Evolutionary conservation across 2,888 invertebrate species (phyloP).

Genomic region (Eilema griseolum): DNA sequence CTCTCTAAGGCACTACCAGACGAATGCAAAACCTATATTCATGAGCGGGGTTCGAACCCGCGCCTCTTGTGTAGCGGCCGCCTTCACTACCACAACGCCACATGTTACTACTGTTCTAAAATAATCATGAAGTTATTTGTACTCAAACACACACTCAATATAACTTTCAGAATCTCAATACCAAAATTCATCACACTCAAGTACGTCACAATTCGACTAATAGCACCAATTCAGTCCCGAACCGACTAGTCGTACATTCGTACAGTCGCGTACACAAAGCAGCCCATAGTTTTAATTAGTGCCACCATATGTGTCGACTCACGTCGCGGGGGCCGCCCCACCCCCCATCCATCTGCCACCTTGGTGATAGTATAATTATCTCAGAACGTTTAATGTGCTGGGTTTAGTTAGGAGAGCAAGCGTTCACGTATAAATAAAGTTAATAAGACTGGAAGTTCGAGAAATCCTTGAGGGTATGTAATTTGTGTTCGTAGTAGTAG

Average conservation of each 20-base stretch:
- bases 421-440: neutral
- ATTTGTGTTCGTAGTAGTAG: no score
- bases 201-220: neutral
- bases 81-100: no score
- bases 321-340: slow-evolving; percentile 70
- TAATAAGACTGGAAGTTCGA: no score
- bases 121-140: neutral
- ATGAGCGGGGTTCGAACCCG: no score
- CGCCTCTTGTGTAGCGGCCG: no score
- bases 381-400: slow-evolving; percentile 62
- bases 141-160: neutral
- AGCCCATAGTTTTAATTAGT: slow-evolving; percentile 76
- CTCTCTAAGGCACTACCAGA: no score
- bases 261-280: slow-evolving; percentile 25
- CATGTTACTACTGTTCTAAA: no score
- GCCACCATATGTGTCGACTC: slow-evolving; percentile 80
- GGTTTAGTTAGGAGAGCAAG: slow-evolving; percentile 38
- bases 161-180: neutral
- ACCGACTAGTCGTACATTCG: slow-evolving; percentile 19
- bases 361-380: slow-evolving; percentile 82
- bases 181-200: neutral
- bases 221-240: slow-evolving; percentile 6
- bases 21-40: no score
- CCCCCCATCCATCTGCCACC: slow-evolving; percentile 63
- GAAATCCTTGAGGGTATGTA: no score